Evolutionary conservation across 2,888 invertebrate genomes (phyloP).

Genomic region (Actias luna): DNA sequence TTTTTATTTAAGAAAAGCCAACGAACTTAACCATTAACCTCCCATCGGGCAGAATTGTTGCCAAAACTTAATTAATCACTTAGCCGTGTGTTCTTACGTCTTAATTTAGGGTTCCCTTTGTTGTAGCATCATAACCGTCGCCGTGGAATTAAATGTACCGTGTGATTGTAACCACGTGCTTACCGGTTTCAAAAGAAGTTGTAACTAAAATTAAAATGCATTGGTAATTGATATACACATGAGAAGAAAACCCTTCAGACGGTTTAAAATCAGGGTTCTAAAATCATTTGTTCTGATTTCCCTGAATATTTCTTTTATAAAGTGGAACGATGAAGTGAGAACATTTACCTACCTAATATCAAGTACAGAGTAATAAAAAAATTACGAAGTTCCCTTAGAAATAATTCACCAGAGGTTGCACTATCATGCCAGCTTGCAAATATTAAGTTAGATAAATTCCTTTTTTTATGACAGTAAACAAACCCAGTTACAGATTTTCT

Average conservation of each 20-base stretch:
- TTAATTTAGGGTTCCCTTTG: constrained; percentile 49
- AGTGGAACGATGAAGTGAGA: no score
- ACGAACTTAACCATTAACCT: constrained; percentile 16
- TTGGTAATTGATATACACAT: not conserved
- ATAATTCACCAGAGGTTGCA: no score
- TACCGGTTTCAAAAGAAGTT: not conserved
- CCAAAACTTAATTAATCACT: constrained; percentile 19
- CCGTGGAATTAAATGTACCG: constrained; percentile 56
- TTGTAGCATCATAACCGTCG: constrained; percentile 41
- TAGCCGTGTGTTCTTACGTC: constrained; percentile 24
- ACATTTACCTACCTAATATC: no score
- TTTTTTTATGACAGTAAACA: no score
- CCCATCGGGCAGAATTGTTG: constrained; percentile 14
- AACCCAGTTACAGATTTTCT: no score
- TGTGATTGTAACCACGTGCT: constrained; percentile 57
- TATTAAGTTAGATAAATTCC: no score
- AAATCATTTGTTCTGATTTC: no score
- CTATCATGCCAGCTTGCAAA: no score
- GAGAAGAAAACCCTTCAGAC: not conserved
- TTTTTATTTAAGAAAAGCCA: constrained; percentile 13
- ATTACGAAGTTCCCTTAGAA: no score
- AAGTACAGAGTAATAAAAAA: no score
- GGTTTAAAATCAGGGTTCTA: no score
- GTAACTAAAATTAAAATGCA: constrained; percentile 7
- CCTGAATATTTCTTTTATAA: no score